phyloP scores from a whole-genome alignment of 2,888 invertebrate genomes.

The Dioctria rufipes region DNA sequence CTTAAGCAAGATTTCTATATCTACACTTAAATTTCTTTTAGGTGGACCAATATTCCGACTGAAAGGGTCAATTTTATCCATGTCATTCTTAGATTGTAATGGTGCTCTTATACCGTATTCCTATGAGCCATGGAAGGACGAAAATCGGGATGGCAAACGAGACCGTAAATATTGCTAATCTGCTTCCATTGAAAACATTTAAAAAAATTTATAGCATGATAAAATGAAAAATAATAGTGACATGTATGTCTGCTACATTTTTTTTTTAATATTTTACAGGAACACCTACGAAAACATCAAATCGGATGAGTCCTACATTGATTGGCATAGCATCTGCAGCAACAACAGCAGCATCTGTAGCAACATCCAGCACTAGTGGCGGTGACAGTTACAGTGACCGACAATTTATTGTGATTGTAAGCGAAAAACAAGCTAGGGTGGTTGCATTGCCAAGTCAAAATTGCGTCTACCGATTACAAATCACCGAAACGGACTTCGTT shows the following conservation, averaged over 20 bases:
- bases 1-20: not conserved
- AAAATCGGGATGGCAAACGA: conserved; percentile 75
- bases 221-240: conserved; percentile 1
- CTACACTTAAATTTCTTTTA: conserved; percentile 67
- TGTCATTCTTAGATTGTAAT: conserved; percentile 97
- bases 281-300: conserved; percentile 80
- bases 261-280: conserved; percentile 65
- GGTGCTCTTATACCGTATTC: conserved; percentile 93
- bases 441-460: conserved; percentile 96
- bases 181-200: conserved; percentile 38
- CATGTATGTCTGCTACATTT: not conserved
- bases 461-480: conserved; percentile 93
- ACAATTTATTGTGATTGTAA: conserved; percentile 93
- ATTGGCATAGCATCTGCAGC: conserved; percentile 71
- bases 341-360: conserved; percentile 68
- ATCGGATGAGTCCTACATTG: conserved; percentile 85
- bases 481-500: conserved; percentile 93
- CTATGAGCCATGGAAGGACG: conserved; percentile 94
- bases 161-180: conserved; percentile 66
- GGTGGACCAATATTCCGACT: conserved; percentile 97
- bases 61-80: conserved; percentile 93
- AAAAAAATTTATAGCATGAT: conserved; percentile 14
- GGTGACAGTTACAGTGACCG: conserved; percentile 78
- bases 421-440: conserved; percentile 95
- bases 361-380: conserved; percentile 74